phyloP scores from a whole-genome alignment of 2,888 invertebrate species.

The Ceriagrion tenellum region DNA sequence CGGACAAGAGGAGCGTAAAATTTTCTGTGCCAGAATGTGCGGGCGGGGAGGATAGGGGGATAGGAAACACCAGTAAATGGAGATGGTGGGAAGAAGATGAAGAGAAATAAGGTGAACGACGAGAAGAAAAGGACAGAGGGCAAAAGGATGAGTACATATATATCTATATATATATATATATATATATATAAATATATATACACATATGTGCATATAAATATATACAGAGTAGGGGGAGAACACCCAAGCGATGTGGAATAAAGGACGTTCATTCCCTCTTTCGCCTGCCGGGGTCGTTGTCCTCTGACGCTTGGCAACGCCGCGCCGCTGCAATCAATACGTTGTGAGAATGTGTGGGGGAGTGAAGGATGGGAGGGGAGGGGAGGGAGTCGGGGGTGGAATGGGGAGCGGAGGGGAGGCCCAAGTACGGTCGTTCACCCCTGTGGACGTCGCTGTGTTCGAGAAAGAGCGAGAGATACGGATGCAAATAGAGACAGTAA shows the following conservation, averaged over 20 bases:
- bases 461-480: not conserved
- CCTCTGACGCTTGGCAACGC: slow-evolving; percentile 50
- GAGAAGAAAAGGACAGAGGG: not conserved
- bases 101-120: not conserved
- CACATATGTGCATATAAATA: too few species aligned
- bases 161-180: too few species aligned
- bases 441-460: not conserved
- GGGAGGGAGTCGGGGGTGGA: not conserved
- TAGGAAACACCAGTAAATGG: too few species aligned
- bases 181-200: too few species aligned
- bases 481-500: slow-evolving; percentile 23
- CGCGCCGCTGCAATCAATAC: slow-evolving; percentile 64
- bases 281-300: slow-evolving; percentile 49
- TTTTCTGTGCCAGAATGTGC: not conserved
- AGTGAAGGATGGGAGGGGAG: slow-evolving; percentile 20
- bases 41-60: not conserved
- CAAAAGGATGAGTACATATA: too few species aligned
- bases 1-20: not conserved
- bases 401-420: slow-evolving; percentile 25
- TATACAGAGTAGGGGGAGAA: too few species aligned
- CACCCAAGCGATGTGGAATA: not conserved
- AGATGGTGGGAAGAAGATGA: not conserved
- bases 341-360: slow-evolving; percentile 62
- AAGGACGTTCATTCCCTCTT: not conserved
- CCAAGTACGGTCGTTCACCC: slow-evolving; percentile 65